Evolutionary conservation across 2,888 invertebrate genomes (phyloP), one percentile per base, ranked within the genome.

Genomic region (Sisyra nigra): DNA sequence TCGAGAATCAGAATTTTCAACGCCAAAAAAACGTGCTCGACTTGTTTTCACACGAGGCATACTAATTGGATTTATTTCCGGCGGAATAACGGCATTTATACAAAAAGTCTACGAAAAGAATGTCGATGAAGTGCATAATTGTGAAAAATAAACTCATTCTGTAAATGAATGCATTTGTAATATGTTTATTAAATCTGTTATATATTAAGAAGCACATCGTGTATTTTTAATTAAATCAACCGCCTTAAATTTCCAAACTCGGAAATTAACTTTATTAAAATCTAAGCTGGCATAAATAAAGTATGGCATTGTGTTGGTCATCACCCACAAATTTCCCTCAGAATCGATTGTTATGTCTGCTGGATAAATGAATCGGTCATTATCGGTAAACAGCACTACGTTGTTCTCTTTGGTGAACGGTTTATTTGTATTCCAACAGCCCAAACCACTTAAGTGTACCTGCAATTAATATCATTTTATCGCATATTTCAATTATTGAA

Each of bases 371-470:
- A 87, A 66, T 8, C 61, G 69, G 3, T 59, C 53, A 7, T 65
- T 62, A 53, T 84, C 71, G 40, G 69, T 66, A 0, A 72, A 74
- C 1, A 83, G 63, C 1, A 75, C 57, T 1, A 61, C 72, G 15
- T 75, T 64, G 44, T 71, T 75, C 1, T 58, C 57, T 0, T 65
- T 58, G 6, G 58, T 58, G 35, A 80, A 66, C 0, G 65, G 56
- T 6, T 57, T 60, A 1, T 61, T 63, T 0, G 69, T 69, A 51
- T 82, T 78, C 85, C 85, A 86, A 53, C 86, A 87, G 0, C 79
- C 77, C 0, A 87, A 58, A 0, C 78, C 79, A 52, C 82, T 77
- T 13, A 71, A 66, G 31, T 76, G 80, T 1, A 85, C 72, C 42
- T 42, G 15, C 4, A 41, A 33, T 6, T 13, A 33, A 41, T n/a